A percentile compares a stretch with the other conserved stretches of the same genome.
phyloP scores from a whole-genome alignment of 2,113 vertebrate species.

The Nothobranchius kuhntae region DNA sequence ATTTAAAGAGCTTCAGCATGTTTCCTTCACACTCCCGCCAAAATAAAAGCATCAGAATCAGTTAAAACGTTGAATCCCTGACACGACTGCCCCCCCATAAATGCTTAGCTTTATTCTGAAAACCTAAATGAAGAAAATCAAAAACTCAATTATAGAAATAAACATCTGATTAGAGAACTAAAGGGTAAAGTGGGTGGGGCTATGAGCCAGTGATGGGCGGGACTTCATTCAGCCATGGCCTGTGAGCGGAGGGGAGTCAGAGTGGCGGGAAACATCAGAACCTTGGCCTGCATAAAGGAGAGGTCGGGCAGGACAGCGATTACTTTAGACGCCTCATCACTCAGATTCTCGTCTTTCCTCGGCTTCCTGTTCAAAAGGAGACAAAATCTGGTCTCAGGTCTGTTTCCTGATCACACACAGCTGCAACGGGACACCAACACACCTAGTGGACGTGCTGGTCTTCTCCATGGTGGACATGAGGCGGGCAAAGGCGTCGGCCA shows the following conservation, averaged over 20 bases:
- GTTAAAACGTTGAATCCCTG: constrained; percentile 72
- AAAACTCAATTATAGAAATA: constrained; percentile 13
- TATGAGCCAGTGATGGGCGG: constrained; percentile 1
- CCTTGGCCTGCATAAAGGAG: constrained; percentile 98
- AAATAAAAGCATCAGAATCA: constrained; percentile 54
- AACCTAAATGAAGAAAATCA: constrained; percentile 2
- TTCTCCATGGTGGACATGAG: constrained; percentile 98
- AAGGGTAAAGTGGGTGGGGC: constrained; percentile 7
- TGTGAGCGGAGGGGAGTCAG: constrained; percentile 85
- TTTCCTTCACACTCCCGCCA: constrained; percentile 79
- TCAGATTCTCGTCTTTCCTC: constrained; percentile 92
- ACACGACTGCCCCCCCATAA: constrained; percentile 67
- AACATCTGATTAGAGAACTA: neutral
- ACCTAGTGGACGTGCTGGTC: constrained; percentile 94
- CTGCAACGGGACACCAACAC: neutral
- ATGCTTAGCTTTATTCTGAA: constrained; percentile 30
- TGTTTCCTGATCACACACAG: too few relatives aligned
- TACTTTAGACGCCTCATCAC: constrained; percentile 90
- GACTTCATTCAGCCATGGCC: constrained; percentile 61
- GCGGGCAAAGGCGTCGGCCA: constrained; percentile 92
- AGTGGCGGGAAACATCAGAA: constrained; percentile 96
- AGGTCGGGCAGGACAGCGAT: constrained; percentile 92
- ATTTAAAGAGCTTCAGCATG: constrained; percentile 81
- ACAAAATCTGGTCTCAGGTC: neutral
- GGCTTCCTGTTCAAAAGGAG: constrained; percentile 80